phyloP scores from a whole-genome alignment of 2,797 vertebrate species.

The Pelochelys cantorii region DNA sequence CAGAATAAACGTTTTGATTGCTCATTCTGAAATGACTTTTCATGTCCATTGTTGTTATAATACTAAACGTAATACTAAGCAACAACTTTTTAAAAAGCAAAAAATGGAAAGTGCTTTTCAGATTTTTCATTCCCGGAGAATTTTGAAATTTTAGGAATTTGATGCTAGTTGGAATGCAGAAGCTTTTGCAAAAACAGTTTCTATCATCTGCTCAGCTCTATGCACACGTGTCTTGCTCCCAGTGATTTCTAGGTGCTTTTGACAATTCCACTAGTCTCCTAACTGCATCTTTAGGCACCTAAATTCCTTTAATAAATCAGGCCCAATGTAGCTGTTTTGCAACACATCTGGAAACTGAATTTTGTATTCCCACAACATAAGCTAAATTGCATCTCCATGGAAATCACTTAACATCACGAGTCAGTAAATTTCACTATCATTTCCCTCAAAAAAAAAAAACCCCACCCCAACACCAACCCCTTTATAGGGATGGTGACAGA shows the following conservation, averaged over 20 bases:
- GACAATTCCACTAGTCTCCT: neutral
- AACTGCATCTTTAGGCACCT: neutral
- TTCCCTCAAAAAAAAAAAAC: slow-evolving; percentile 1
- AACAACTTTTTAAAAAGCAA: neutral
- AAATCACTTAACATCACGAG: slow-evolving; percentile 18
- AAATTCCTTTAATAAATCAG: neutral
- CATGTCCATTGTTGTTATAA: neutral
- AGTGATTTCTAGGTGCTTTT: neutral
- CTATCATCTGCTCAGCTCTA: neutral
- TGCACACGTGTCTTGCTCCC: neutral
- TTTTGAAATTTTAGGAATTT: neutral
- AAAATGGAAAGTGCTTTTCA: neutral
- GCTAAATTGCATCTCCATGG: slow-evolving; percentile 15
- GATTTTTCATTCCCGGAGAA: neutral
- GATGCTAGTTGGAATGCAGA: neutral
- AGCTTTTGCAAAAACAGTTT: neutral
- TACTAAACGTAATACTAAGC: too few species aligned
- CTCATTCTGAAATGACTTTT: neutral
- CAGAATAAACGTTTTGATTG: neutral
- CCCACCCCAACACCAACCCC: slow-evolving; percentile 17
- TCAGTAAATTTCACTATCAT: slow-evolving; percentile 17
- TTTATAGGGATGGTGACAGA: neutral
- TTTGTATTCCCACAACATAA: neutral
- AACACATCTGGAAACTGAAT: neutral
- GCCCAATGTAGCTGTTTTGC: neutral